Conservation (phyloP, 2,797 vertebrate species). For the Neopelma chrysocephalum region DNA sequence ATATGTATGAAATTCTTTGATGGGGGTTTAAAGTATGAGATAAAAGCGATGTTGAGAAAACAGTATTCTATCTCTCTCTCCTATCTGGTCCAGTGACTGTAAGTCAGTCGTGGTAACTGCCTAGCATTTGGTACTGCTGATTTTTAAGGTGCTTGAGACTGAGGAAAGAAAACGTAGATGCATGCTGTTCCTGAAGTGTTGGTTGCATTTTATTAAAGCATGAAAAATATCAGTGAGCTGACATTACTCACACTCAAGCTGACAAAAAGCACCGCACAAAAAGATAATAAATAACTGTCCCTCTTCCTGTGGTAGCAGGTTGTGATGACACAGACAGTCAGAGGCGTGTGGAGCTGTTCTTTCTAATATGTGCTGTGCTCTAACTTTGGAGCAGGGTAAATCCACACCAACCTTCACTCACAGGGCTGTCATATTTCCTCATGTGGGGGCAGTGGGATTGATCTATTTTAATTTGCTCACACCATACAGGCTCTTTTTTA, state of each 20-base stretch:
- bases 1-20: slow-evolving; percentile 59
- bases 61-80: not conserved
- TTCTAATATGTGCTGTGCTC: not conserved
- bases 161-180: not conserved
- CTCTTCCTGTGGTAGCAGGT: not conserved
- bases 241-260: not conserved
- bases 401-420: not conserved
- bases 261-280: not conserved
- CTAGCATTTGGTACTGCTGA: not conserved
- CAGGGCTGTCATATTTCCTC: not conserved
- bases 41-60: slow-evolving; percentile 41
- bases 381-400: not conserved
- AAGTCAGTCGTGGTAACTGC: not conserved
- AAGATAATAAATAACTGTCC: not conserved
- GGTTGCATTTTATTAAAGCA: not conserved
- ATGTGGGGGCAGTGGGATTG: not conserved
- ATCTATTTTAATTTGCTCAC: not conserved
- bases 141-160: not conserved
- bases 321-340: not conserved
- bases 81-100: not conserved
- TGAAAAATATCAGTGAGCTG: not conserved
- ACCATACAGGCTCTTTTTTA: not conserved
- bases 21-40: slow-evolving; percentile 34
- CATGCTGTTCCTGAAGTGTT: not conserved
- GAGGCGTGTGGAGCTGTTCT: not conserved